phyloP scores from a whole-genome alignment of 2,888 invertebrate species.

The Xestia xanthographa region DNA sequence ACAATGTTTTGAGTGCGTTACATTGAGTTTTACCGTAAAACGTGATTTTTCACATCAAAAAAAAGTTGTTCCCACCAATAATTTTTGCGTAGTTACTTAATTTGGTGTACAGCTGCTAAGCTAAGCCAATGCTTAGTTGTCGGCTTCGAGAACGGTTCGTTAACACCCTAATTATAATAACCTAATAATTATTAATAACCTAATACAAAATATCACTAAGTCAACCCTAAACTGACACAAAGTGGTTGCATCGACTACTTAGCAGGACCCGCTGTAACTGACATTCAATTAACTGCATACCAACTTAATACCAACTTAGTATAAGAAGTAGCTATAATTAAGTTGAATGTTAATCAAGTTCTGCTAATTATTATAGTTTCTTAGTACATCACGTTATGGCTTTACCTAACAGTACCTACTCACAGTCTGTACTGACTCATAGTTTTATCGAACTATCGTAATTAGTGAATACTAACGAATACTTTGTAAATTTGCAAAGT shows the following conservation, averaged over 20 bases:
- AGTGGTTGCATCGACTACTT: slow-evolving; percentile 8
- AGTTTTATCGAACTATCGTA: neutral
- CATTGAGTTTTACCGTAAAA: too few species aligned
- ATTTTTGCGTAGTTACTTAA: too few species aligned
- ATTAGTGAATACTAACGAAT: neutral
- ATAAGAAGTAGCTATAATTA: neutral
- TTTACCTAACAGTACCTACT: too few species aligned
- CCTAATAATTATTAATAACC: neutral
- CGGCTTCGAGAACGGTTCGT: too few species aligned
- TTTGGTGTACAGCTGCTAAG: too few species aligned
- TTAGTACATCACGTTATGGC: neutral
- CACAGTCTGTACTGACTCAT: too few species aligned
- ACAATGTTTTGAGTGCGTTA: too few species aligned
- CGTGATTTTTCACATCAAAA: too few species aligned
- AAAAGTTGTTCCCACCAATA: too few species aligned
- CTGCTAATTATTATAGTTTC: slow-evolving; percentile 1
- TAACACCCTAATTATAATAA: neutral
- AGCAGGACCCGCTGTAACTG: slow-evolving; percentile 40
- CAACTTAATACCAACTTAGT: neutral
- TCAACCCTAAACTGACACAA: neutral
- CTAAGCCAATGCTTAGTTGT: too few species aligned
- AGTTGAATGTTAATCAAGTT: neutral
- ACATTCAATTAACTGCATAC: slow-evolving; percentile 42
- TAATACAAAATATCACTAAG: neutral
- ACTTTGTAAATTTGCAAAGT: neutral